Evolutionary conservation across 2,888 invertebrate genomes (phyloP).

Genomic region (Drosophila sordidapex): DNA sequence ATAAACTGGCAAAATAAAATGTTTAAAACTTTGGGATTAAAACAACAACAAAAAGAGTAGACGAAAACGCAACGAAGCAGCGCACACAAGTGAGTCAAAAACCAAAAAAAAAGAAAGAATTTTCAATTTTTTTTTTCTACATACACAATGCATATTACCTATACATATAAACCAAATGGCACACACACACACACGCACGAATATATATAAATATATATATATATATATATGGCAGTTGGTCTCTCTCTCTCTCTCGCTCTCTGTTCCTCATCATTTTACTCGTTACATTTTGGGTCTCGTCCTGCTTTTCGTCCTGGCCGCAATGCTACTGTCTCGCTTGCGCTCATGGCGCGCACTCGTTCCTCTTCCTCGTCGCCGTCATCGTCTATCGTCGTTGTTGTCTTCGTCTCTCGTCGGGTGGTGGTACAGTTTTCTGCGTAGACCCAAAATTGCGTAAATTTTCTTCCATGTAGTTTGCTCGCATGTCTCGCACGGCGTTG

Average conservation of each 20-base stretch:
- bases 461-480: conserved; percentile 68
- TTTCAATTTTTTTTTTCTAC: conserved; percentile 67
- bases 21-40: conserved; percentile 33
- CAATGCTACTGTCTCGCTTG: conserved; percentile 36
- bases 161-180: conserved; percentile 37
- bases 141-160: conserved; percentile 30
- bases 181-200: conserved; percentile 28
- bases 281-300: conserved; percentile 61
- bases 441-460: conserved; percentile 80
- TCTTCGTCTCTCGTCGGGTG: conserved; percentile 49
- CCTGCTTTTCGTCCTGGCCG: conserved; percentile 31
- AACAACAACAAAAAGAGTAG: conserved; percentile 17
- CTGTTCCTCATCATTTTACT: conserved; percentile 37
- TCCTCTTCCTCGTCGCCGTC: conserved; percentile 38
- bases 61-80: conserved; percentile 55
- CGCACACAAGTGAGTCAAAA: conserved; percentile 75
- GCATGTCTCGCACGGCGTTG: conserved; percentile 74
- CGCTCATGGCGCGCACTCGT: conserved; percentile 71
- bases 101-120: conserved; percentile 3
- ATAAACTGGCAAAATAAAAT: conserved; percentile 56
- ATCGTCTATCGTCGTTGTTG: conserved; percentile 30
- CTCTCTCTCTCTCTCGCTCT: conserved; percentile 24
- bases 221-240: conserved; percentile 21
- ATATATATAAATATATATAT: conserved; percentile 12
- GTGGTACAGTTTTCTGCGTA: conserved; percentile 81